These are phyloP conservation scores for Phlogophora meticulosa DNA, from an alignment of 2,888 invertebrate genomes.

Conservation along the genomic window DNA sequence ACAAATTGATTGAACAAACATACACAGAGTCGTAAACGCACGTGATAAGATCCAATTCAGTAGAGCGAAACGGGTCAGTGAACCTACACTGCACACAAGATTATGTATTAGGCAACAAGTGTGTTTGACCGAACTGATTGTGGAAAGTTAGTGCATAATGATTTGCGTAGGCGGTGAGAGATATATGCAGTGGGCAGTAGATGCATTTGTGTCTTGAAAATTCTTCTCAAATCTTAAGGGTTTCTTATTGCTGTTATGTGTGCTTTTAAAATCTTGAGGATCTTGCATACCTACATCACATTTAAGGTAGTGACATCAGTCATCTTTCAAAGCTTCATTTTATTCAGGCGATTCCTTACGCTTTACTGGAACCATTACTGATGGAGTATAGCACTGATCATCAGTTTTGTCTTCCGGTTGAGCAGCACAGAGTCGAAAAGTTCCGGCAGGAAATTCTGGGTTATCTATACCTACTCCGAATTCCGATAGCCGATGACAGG, in stretches of 20 bases:
- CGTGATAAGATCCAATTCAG: slow-evolving; percentile 81
- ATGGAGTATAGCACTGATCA: not conserved
- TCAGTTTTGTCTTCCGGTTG: not conserved
- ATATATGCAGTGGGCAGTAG: not conserved
- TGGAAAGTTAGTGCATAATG: slow-evolving; percentile 42
- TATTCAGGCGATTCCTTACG: too few relatives aligned
- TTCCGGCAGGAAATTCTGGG: not conserved
- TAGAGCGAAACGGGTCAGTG: slow-evolving; percentile 78
- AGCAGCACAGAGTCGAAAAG: not conserved
- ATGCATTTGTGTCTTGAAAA: slow-evolving; percentile 2
- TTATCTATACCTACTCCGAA: slow-evolving; percentile 8
- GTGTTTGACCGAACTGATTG: slow-evolving; percentile 46
- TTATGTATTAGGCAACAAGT: slow-evolving; percentile 64
- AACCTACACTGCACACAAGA: slow-evolving; percentile 68
- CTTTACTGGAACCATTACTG: not conserved
- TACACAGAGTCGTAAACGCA: slow-evolving; percentile 74
- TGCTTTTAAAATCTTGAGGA: slow-evolving; percentile 12
- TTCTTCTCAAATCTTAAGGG: slow-evolving; percentile 1
- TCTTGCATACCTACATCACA: slow-evolving; percentile 4
- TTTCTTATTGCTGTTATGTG: not conserved
- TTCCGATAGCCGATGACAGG: not conserved
- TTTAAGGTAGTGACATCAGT: not conserved
- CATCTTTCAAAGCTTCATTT: not conserved
- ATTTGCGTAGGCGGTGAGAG: slow-evolving; percentile 6
- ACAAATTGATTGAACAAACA: slow-evolving; percentile 84